Conservation (phyloP, 2,113 vertebrate species). For the Sprattus sprattus region DNA sequence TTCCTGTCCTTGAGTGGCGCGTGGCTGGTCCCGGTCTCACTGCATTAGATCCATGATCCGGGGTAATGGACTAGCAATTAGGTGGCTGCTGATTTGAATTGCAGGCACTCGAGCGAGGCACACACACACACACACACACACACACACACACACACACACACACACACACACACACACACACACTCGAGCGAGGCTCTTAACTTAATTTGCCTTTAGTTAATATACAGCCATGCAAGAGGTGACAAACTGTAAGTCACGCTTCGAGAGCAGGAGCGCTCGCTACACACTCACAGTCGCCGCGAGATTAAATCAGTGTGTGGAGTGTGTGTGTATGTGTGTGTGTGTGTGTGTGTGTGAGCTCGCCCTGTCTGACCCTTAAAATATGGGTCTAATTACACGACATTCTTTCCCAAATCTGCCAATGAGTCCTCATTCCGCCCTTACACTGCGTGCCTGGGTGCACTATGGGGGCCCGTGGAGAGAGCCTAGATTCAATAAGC, state of each 20-base stretch:
- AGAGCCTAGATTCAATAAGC: background rate
- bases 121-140: too few relatives aligned
- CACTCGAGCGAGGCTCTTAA: background rate
- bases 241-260: background rate
- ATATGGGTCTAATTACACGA: background rate
- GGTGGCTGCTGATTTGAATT: background rate
- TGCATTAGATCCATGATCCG: constrained; percentile 1
- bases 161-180: too few relatives aligned
- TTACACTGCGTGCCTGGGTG: background rate
- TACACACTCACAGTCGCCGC: background rate
- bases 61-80: constrained; percentile 8
- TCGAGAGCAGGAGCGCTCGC: background rate
- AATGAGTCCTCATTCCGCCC: background rate
- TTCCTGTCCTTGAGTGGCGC: background rate
- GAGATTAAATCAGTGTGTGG: background rate
- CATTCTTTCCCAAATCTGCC: background rate
- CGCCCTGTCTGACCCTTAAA: background rate
- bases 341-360: constrained; percentile 12
- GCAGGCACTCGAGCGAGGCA: background rate
- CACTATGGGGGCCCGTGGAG: background rate
- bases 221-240: background rate
- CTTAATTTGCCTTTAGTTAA: constrained; percentile 5
- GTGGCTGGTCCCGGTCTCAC: background rate
- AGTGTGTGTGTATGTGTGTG: constrained; percentile 34
- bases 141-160: too few relatives aligned